Evolutionary conservation across 2,797 vertebrate species (phyloP), one percentile per base, ranked within the genome.

Genomic region (Phalloptychus januarius): DNA sequence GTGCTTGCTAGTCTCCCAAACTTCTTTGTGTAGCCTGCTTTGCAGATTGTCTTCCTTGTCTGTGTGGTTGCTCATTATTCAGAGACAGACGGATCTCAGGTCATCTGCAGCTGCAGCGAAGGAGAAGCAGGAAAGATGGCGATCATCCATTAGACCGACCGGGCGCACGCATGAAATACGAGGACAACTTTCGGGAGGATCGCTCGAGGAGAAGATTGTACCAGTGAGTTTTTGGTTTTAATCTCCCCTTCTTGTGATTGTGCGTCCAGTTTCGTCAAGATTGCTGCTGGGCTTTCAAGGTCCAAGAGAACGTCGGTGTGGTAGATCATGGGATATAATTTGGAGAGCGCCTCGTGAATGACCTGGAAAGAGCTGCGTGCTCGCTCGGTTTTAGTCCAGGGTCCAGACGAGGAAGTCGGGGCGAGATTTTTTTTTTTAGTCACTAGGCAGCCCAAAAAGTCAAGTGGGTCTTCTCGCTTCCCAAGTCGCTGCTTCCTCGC

Each of bases 51-150:
- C 97, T 98, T 97, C 97, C 97, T 97, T 97, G 95, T 96, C 96
- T 96, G 94, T 97, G 96, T 96, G 96, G 97, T 98, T 97, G 97
- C 97, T 98, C 97, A 98, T 98, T 98, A 98, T 98, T 98, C 97
- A 98, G 97, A 98, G 97, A 97, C 97, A 97, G 97, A 97, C 97
- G 97, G 98, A 98, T 98, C 97, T 98, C 97, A 98, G 97, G 97
- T 98, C 98, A 99, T 98, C 97, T 98, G 97, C 97, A 97, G 97
- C 97, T 97, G 97, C 96, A 90, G 94, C 93, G 91, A 95, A 93
- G 93, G 93, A 96, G 97, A 97, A 96, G 97, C 97, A 97, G 95
- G 97, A 96, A 99, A 99, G 97, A 99, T 99, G 98, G 98, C 98
- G 98, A 98, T 97, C 97, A 97, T 97, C 96, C 97, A 98, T 97